phyloP scores from a whole-genome alignment of 2,888 invertebrate genomes.

The Ecliptopera silaceata region DNA sequence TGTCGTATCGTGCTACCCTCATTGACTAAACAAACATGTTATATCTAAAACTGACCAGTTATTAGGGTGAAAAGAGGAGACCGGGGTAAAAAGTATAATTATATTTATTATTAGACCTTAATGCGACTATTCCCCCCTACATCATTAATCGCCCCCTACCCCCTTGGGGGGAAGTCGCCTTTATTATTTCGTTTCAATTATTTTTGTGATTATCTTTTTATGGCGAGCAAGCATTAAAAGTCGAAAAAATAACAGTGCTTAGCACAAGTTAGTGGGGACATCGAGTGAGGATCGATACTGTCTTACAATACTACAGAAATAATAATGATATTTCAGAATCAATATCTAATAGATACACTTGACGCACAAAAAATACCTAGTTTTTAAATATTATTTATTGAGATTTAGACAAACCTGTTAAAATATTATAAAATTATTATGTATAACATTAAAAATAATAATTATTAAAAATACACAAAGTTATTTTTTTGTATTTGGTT shows the following conservation, averaged over 20 bases:
- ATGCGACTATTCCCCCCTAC: conserved; percentile 73
- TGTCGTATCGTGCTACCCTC: too few species aligned
- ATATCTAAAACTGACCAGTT: conserved; percentile 43
- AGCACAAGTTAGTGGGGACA: not conserved
- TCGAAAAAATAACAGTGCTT: conserved; percentile 71
- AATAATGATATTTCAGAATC: too few species aligned
- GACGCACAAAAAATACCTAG: too few species aligned
- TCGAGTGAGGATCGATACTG: not conserved
- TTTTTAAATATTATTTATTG: too few species aligned
- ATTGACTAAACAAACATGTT: too few species aligned
- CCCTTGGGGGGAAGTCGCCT: conserved; percentile 54
- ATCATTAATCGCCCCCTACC: conserved; percentile 74
- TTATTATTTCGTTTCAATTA: conserved; percentile 84
- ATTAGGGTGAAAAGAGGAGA: conserved; percentile 70
- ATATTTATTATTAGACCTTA: conserved; percentile 83
- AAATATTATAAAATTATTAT: too few species aligned
- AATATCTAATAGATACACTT: too few species aligned
- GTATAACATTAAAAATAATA: too few species aligned
- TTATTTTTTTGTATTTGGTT: too few species aligned
- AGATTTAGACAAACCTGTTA: too few species aligned
- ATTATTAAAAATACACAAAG: too few species aligned
- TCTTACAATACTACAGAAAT: too few species aligned
- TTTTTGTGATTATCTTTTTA: conserved; percentile 83
- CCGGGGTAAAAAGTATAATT: conserved; percentile 81
- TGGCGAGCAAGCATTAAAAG: conserved; percentile 79